Base-by-base conservation (phyloP, 2,113 vertebrate genomes). In the Lagopus leucura region DNA sequence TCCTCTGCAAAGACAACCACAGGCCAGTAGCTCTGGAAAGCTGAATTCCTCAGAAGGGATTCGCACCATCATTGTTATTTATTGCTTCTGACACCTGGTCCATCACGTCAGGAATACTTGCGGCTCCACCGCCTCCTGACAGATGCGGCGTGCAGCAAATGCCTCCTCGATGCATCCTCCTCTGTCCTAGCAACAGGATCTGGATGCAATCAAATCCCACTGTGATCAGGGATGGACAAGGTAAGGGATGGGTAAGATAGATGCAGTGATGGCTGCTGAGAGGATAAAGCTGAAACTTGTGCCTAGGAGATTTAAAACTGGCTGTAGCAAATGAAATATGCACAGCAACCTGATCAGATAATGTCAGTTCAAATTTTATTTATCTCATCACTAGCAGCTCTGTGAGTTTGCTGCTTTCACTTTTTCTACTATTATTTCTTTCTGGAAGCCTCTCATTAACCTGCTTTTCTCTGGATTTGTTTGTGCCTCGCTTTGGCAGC, bases 391-490 rank as follows among this genome's bases (percentile, higher is more conserved):
- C 67, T 27, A 82, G 61, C 60, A 80, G 71, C 78, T 77, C 52
- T 50, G 40, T 0, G 10, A 84, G 67, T 86, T 95, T 82, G 75
- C 60, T 89, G 89, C 69, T 74, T 91, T 86, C 45, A 22, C 52
- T 86, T 65, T 61, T 78, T 83, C 78, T 80, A 7, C 32, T 76
- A 2, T 85, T 66, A 15, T 93, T 88, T 89, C 72, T 34, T 76
- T 78, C 0, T 2, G 64, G 75, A 95, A 93, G 95, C 82, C 88
- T 91, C 88, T 95, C 91, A 89, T 96, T 96, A 96, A 97, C 96
- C 96, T 96, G 93, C 94, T 95, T 96, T 95, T 89, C 66, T 88
- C 78, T 92, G 84, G 65, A 60, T 95, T 91, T 86, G 75, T 94
- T 89, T 94, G 88, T 95, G 88, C 50, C 86, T 93, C 19, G 9